Percentiles rank a stretch among this genome's conserved stretches.
Conservation (phyloP, 2,888 invertebrate genomes). For the Lepidonotus clava region DNA sequence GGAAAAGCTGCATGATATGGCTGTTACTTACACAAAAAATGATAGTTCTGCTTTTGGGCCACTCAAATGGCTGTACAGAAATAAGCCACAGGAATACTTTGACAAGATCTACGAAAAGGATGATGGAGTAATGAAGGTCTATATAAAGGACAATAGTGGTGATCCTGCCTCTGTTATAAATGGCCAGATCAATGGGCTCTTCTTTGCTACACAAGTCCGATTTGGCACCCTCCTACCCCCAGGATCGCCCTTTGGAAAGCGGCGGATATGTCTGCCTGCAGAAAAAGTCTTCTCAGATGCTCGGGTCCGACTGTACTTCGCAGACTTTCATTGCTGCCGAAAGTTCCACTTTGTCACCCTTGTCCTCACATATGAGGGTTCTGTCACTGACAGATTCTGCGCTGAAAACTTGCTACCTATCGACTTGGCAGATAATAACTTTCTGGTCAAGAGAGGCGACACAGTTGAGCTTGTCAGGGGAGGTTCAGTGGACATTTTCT, state of each 20-base stretch:
- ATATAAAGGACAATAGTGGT: conserved; percentile 58
- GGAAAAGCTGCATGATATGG: conserved; percentile 28
- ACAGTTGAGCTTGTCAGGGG: neutral
- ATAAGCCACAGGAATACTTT: conserved; percentile 60
- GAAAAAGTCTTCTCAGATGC: neutral
- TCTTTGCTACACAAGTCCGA: conserved; percentile 43
- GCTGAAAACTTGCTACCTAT: neutral
- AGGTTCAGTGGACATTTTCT: conserved; percentile 51
- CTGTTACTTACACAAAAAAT: neutral
- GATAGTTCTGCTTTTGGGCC: too few relatives aligned
- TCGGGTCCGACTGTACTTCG: conserved; percentile 45
- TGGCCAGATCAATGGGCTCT: conserved; percentile 56
- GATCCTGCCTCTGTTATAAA: conserved; percentile 55
- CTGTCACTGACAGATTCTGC: conserved; percentile 29
- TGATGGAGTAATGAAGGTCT: conserved; percentile 56
- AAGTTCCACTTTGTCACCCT: conserved; percentile 46
- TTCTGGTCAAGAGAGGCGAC: neutral
- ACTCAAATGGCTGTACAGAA: conserved; percentile 56
- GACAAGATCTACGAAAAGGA: conserved; percentile 43
- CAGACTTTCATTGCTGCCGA: conserved; percentile 58
- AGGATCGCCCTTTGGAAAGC: conserved; percentile 38
- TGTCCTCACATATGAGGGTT: neutral
- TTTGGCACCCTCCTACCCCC: neutral
- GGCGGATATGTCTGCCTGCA: conserved; percentile 16
- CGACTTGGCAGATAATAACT: neutral